These are phyloP conservation scores for Drosophila neocordata DNA, from an alignment of 1,140 invertebrate genomes.

Conservation along the genomic window DNA sequence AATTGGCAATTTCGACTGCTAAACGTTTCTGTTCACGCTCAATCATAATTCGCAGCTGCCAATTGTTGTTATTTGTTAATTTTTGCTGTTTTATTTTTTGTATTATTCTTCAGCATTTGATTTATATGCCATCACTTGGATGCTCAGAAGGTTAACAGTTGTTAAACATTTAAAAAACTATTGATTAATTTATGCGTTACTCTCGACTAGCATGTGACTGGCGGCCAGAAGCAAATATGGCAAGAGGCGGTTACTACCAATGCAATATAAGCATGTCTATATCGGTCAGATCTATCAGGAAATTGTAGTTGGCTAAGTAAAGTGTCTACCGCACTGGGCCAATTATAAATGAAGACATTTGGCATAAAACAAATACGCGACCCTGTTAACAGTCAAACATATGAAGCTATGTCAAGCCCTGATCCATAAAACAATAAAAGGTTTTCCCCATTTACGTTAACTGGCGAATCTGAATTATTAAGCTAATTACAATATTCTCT, in stretches of 20 bases:
- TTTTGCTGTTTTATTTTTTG: conserved; percentile 16
- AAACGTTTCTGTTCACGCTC: conserved; percentile 75
- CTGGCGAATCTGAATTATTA: too few species aligned
- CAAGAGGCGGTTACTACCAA: neutral
- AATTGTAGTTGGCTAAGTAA: conserved; percentile 50
- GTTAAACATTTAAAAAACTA: conserved; percentile 70
- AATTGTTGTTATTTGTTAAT: conserved; percentile 24
- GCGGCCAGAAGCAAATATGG: neutral
- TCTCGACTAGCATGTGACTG: conserved; percentile 42
- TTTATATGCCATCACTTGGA: conserved; percentile 72
- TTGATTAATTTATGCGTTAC: conserved; percentile 73
- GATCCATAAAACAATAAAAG: neutral
- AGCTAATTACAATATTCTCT: too few species aligned
- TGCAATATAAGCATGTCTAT: conserved; percentile 19
- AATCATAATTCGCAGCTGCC: conserved; percentile 61
- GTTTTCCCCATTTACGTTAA: too few species aligned
- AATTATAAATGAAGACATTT: conserved; percentile 19
- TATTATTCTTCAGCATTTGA: conserved; percentile 39
- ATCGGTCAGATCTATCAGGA: conserved; percentile 62
- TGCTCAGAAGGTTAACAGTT: conserved; percentile 75
- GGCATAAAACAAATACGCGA: conserved; percentile 53
- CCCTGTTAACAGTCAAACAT: neutral
- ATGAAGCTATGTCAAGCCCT: neutral
- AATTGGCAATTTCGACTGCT: conserved; percentile 66
- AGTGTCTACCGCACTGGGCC: conserved; percentile 11